These are phyloP conservation scores for Bombus sylvicola DNA, from an alignment of 1,140 invertebrate genomes.

Conservation along the genomic window DNA sequence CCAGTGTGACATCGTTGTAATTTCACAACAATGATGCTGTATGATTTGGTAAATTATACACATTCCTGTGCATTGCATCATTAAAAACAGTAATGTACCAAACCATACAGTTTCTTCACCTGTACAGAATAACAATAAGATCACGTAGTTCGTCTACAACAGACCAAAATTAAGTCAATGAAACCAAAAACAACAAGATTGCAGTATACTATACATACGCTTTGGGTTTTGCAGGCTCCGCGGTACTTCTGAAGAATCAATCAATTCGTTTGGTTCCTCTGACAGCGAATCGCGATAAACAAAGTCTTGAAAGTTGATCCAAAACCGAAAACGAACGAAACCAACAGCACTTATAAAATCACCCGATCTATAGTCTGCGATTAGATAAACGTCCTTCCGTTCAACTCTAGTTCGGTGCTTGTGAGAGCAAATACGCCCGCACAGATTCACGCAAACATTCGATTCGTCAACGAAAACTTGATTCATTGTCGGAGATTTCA, in stretches of 20 bases:
- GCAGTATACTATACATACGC: slow-evolving; percentile 38
- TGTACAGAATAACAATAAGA: background rate
- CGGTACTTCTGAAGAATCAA: slow-evolving; percentile 26
- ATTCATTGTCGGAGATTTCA: background rate
- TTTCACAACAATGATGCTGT: background rate
- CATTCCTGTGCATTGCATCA: too few relatives aligned
- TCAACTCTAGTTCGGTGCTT: slow-evolving; percentile 6
- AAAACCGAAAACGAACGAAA: slow-evolving; percentile 18
- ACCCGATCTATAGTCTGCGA: background rate
- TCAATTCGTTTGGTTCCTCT: background rate
- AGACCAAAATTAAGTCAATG: background rate
- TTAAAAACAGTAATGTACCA: background rate
- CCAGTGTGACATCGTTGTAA: background rate
- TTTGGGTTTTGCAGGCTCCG: slow-evolving; percentile 24
- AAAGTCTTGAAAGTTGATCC: too few relatives aligned
- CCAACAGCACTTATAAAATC: slow-evolving; percentile 3
- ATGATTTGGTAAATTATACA: background rate
- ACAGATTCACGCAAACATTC: slow-evolving; percentile 13
- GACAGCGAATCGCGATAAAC: background rate
- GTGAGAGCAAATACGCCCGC: slow-evolving; percentile 56
- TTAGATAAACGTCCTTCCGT: slow-evolving; percentile 25
- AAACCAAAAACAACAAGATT: background rate
- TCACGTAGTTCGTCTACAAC: background rate
- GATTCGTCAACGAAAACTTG: background rate
- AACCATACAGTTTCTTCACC: too few relatives aligned